Evolutionary conservation across 2,888 invertebrate genomes (phyloP), one percentile per base, ranked within the genome.

Genomic region (Plagodis pulveraria): DNA sequence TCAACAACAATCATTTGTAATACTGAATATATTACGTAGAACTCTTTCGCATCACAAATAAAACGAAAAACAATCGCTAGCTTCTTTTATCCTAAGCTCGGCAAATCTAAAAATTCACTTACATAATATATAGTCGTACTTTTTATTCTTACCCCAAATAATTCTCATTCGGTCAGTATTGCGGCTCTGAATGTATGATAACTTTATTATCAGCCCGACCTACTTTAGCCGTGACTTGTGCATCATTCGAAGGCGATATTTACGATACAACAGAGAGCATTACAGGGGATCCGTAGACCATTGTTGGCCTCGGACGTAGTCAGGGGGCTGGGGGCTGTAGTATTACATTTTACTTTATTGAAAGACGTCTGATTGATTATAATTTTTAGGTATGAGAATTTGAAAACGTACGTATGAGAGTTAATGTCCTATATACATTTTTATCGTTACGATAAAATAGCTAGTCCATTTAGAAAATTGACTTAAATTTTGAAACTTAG

Each of bases 181-280:
- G 35, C 49, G 51, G 36, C 9, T 40, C 43, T 5, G 43, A 51
- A 55, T 48, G 44, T 52, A 56, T 53, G 60, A 56, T 61, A 61
- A 61, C 32, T 56, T 49, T 61, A 61, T 61, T 61, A 61, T 56
- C 44, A 9, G 22, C 52, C 50, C 52, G 56, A 52, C 60, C 60
- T 52, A 61, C 49, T 61, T 61, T 44, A 32, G n/a, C 60, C 60
- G 46, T 61, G 60, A 61, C 60, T 61, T 61, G 45, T 57, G 52
- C 52, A 57, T 45, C 53, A 56, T 63, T 58, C 47, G 34, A 38
- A 54, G 50, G 49, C 56, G 38, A 58, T 69, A 71, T 71, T 72
- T 69, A 67, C 72, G 66, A 74, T 74, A 77, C 74, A 74, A 64
- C 66, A 51, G 56, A 64, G 72, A 55, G 65, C 70, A 69, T 71